Evolutionary conservation across 1,140 invertebrate genomes (phyloP).

Genomic region (Pomacea maculata): DNA sequence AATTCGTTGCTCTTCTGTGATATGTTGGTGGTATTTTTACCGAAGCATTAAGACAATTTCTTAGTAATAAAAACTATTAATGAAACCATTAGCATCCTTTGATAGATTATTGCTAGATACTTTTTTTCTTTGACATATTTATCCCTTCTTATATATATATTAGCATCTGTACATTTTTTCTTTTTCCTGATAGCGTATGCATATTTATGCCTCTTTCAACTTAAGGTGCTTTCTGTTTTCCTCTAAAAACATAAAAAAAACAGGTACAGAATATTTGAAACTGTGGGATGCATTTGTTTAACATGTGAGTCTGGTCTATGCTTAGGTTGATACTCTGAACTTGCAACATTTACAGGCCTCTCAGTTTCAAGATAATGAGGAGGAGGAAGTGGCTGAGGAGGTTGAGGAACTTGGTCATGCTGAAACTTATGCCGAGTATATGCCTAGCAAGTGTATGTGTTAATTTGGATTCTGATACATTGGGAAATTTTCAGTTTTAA

Average conservation of each 20-base stretch:
- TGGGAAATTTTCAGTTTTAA: background rate
- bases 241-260: background rate
- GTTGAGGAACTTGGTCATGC: slow-evolving; percentile 97
- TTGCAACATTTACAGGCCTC: background rate
- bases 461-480: background rate
- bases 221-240: background rate
- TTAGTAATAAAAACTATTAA: no score
- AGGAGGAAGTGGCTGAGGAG: slow-evolving; percentile 82
- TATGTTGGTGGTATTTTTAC: no score
- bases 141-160: no score
- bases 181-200: background rate
- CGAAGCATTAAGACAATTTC: no score
- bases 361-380: slow-evolving; percentile 35
- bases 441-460: slow-evolving; percentile 87
- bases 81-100: no score
- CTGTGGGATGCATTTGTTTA: background rate
- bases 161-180: background rate
- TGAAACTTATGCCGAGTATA: slow-evolving; percentile 98
- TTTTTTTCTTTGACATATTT: no score
- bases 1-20: no score
- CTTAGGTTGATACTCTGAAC: background rate
- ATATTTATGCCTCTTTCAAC: background rate
- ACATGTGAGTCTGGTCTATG: background rate
- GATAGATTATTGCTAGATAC: no score
- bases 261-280: background rate